phyloP scores from a whole-genome alignment of 2,113 vertebrate genomes.

The Callionymus lyra region DNA sequence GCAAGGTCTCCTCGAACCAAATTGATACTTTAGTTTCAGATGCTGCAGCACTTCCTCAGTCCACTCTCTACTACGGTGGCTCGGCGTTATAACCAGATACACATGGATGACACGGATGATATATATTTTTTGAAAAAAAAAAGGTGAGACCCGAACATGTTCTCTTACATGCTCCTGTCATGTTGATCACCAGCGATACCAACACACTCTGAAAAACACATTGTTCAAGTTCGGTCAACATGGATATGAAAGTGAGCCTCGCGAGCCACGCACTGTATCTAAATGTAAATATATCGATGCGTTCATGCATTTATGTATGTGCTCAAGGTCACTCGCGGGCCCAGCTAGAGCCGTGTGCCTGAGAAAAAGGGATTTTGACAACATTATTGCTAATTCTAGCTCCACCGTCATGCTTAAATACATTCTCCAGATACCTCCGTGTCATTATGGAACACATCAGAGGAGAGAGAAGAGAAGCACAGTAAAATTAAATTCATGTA shows the following conservation, averaged over 20 bases:
- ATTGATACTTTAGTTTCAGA: too few relatives aligned
- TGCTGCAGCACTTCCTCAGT: too few relatives aligned
- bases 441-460: slow-evolving; percentile 43
- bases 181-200: too few relatives aligned
- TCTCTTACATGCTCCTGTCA: too few relatives aligned
- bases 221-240: not conserved
- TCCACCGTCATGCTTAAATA: slow-evolving; percentile 54
- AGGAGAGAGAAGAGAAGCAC: slow-evolving; percentile 24
- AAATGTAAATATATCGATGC: slow-evolving; percentile 52
- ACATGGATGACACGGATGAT: too few relatives aligned
- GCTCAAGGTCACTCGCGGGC: slow-evolving; percentile 45
- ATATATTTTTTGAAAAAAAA: too few relatives aligned
- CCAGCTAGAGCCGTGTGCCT: slow-evolving; percentile 29
- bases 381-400: slow-evolving; percentile 48
- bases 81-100: too few relatives aligned
- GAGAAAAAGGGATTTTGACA: slow-evolving; percentile 47
- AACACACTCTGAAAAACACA: too few relatives aligned
- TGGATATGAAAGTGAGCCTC: not conserved
- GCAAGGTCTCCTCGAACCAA: too few relatives aligned
- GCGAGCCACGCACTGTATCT: slow-evolving; percentile 14
- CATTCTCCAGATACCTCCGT: slow-evolving; percentile 40
- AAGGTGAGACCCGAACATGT: too few relatives aligned
- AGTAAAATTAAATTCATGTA: slow-evolving; percentile 22
- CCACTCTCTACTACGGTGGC: too few relatives aligned
- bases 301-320: slow-evolving; percentile 56